Percentiles rank a stretch among this genome's conserved stretches.
Conservation (phyloP, 2,888 invertebrate genomes). For the Brachyopa scutellaris region DNA sequence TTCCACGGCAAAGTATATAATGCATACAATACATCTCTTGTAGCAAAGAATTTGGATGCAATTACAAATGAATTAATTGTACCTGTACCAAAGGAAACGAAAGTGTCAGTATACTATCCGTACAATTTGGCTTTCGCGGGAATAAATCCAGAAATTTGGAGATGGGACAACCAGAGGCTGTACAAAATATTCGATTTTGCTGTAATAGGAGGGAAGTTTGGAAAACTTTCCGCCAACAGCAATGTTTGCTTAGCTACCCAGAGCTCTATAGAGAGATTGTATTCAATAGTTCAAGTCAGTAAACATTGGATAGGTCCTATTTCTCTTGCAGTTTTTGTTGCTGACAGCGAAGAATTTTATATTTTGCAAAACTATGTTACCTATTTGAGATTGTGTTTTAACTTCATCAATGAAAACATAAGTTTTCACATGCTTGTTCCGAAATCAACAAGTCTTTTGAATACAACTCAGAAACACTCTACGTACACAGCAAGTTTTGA, state of each 20-base stretch:
- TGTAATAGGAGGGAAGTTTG: conserved; percentile 86
- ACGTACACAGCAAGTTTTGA: conserved; percentile 79
- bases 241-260: conserved; percentile 91
- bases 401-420: conserved; percentile 87
- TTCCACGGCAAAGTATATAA: conserved; percentile 36
- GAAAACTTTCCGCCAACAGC: conserved; percentile 76
- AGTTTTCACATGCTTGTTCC: conserved; percentile 90
- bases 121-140: conserved; percentile 82
- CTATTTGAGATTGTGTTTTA: conserved; percentile 89
- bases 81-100: conserved; percentile 20
- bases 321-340: conserved; percentile 91
- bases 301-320: conserved; percentile 93
- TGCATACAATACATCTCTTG: conserved; percentile 11
- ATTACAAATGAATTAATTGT: conserved; percentile 24
- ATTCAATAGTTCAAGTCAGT: conserved; percentile 89
- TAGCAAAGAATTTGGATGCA: conserved; percentile 8
- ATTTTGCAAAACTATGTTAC: conserved; percentile 88
- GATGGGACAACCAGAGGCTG: conserved; percentile 88
- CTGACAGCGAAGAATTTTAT: conserved; percentile 89
- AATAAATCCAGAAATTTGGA: conserved; percentile 86
- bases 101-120: conserved; percentile 48
- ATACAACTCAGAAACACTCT: conserved; percentile 77
- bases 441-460: conserved; percentile 81
- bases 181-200: conserved; percentile 90
- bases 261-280: conserved; percentile 91